Percentiles rank a stretch among this genome's conserved stretches.
Evolutionary conservation across 2,113 vertebrate genomes (phyloP).

Genomic region (mouse (Mus musculus)): DNA sequence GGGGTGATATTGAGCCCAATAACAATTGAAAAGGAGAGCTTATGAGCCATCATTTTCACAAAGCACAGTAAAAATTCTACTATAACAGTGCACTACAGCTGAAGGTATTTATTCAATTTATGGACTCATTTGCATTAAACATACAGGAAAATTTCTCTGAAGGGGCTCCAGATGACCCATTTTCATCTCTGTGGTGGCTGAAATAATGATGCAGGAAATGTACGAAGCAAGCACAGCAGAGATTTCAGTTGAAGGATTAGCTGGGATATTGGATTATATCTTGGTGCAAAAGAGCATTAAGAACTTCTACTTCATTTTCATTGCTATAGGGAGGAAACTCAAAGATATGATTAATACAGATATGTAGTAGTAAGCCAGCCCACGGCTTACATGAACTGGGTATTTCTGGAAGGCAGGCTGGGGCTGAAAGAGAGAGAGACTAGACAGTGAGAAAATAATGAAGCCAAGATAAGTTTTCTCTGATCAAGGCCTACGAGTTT

Average conservation of each 20-base stretch:
- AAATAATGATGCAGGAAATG: constrained; percentile 38
- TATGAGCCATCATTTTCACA: background rate
- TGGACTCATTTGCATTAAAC: background rate
- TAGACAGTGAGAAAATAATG: no score
- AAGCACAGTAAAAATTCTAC: background rate
- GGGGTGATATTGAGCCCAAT: background rate
- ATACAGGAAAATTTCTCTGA: background rate
- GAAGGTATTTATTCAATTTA: background rate
- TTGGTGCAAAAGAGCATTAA: background rate
- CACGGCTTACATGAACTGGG: no score
- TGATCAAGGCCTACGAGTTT: no score
- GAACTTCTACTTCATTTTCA: background rate
- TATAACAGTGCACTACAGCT: background rate
- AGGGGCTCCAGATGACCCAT: background rate
- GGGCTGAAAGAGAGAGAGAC: no score
- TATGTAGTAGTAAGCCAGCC: background rate
- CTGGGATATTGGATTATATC: background rate
- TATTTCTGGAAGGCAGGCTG: no score
- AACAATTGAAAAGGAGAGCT: background rate
- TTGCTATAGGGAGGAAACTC: background rate
- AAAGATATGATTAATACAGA: background rate
- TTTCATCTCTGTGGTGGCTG: background rate
- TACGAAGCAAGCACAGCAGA: background rate
- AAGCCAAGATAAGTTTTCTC: no score
- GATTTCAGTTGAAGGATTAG: background rate